Percentiles rank a stretch among this genome's conserved stretches.
Evolutionary conservation across 1,140 invertebrate genomes (phyloP).

Genomic region (Neomicropteryx cornuta): DNA sequence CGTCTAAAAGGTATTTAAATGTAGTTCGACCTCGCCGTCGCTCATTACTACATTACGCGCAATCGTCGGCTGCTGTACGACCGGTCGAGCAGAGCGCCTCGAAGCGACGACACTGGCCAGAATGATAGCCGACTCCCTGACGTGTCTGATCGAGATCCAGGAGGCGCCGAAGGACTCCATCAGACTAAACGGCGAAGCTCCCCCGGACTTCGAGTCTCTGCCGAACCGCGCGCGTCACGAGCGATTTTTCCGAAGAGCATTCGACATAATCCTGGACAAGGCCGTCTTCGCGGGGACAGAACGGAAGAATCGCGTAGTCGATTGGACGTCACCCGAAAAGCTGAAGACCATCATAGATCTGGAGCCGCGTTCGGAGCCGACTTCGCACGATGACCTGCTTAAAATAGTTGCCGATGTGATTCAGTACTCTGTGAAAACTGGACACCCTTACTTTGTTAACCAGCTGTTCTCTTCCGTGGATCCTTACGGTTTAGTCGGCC

Average conservation of each 20-base stretch:
- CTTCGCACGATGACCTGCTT: slow-evolving; percentile 55
- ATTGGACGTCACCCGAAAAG: slow-evolving; percentile 60
- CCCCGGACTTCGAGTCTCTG: slow-evolving; percentile 33
- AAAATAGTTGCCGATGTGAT: slow-evolving; percentile 54
- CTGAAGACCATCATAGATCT: slow-evolving; percentile 56
- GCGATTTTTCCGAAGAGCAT: slow-evolving; percentile 53
- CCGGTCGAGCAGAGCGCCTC: slow-evolving; percentile 14
- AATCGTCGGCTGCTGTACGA: slow-evolving; percentile 9
- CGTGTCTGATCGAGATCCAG: slow-evolving; percentile 6
- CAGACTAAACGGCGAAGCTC: neutral
- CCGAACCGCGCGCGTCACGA: slow-evolving; percentile 51
- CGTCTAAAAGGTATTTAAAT: no score
- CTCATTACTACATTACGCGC: no score
- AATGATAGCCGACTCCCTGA: neutral
- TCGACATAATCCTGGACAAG: slow-evolving; percentile 59
- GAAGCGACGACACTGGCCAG: slow-evolving; percentile 13
- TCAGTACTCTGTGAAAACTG: slow-evolving; percentile 75
- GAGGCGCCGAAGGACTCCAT: slow-evolving; percentile 6
- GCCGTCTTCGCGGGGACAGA: slow-evolving; percentile 64
- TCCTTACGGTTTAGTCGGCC: slow-evolving; percentile 72
- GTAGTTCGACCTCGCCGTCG: no score
- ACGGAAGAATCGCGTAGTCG: slow-evolving; percentile 56
- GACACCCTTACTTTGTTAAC: slow-evolving; percentile 79
- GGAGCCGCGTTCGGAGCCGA: slow-evolving; percentile 42
- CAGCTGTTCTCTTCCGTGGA: slow-evolving; percentile 79